Percentiles rank a stretch among this genome's conserved stretches.
phyloP scores from a whole-genome alignment of 1,140 invertebrate genomes.

The Euura lappo region DNA sequence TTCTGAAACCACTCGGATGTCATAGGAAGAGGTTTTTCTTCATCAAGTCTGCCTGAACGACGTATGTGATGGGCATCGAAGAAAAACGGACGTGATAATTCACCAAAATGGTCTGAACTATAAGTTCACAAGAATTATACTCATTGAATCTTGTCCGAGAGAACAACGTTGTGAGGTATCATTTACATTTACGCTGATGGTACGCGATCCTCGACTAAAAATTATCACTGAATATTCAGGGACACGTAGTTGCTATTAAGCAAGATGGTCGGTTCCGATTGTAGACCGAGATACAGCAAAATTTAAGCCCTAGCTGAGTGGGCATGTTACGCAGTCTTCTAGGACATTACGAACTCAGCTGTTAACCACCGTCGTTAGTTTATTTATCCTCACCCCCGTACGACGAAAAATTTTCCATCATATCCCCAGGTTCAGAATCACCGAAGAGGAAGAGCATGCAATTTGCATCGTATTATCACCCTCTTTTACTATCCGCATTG shows the following conservation, averaged over 20 bases:
- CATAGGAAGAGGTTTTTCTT: too few relatives aligned
- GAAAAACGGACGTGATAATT: too few relatives aligned
- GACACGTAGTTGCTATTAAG: constrained; percentile 47
- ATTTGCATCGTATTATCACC: background rate
- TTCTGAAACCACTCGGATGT: too few relatives aligned
- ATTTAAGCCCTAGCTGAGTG: constrained; percentile 46
- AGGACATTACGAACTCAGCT: background rate
- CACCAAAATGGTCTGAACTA: too few relatives aligned
- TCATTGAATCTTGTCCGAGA: background rate
- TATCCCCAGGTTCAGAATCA: too few relatives aligned
- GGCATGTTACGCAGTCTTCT: constrained; percentile 30
- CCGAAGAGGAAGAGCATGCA: background rate
- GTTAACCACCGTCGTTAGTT: background rate
- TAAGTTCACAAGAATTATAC: background rate
- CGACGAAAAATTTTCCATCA: too few relatives aligned
- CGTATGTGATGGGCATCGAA: too few relatives aligned
- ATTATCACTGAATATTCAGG: constrained; percentile 36
- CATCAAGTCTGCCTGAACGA: too few relatives aligned
- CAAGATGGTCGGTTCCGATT: constrained; percentile 37
- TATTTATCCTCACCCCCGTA: background rate
- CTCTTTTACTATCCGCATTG: background rate
- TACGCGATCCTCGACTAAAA: background rate
- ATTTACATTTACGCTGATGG: constrained; percentile 5
- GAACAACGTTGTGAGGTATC: background rate
- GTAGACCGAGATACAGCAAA: constrained; percentile 34